Evolutionary conservation across 92 coral and sea anemone species (phyloP), one percentile per base, ranked within the genome.

Genomic region (Metridium senile): DNA sequence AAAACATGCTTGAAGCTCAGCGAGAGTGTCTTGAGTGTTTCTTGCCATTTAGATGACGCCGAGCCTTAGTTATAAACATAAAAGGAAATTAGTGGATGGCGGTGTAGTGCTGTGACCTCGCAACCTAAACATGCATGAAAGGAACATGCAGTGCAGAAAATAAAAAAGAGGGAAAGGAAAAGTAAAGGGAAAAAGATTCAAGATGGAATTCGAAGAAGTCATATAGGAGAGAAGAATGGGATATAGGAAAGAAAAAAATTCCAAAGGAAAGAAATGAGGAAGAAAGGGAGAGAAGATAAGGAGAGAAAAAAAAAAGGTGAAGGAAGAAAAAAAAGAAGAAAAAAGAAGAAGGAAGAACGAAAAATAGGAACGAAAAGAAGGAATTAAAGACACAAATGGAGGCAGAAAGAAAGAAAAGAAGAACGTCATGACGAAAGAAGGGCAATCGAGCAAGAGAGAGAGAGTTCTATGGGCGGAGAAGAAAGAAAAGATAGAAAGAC

Each of bases 1-100:
- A 74, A 74, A 74, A 74, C 79, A 62, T n/a, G 71, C 68, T 39
- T 46, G 54, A 74, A 10, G 80, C 53, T 62, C 71, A 75, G 65
- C 64, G 78, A 58, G n/a, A 32, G 21, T 45, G 31, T 57, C 78
- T 73, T 58, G 78, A 62, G 18, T 10, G 78, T 33, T 33, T 58
- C 80, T 75, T 75, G 80, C 80, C 71, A 62, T 62, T 61, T 58
- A 39, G 80, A 29, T 11, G 80, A 73, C 66, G 23, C 33, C 17
- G 69, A 31, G 43, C 78, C 78, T 73, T 73, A 45, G 76, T 71
- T 71, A 58, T 53, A 73, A 73, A 73, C 33, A 58, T 51, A 73
- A 73, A 33, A 62, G 66, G 68, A 73, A 47, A 62, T 73, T 73
- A 73, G 78, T 57, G 78, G 31, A 62, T 21, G 28, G 26, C 22